phyloP scores from a whole-genome alignment of 2,797 vertebrate genomes.

The Peromyscus aztecus region DNA sequence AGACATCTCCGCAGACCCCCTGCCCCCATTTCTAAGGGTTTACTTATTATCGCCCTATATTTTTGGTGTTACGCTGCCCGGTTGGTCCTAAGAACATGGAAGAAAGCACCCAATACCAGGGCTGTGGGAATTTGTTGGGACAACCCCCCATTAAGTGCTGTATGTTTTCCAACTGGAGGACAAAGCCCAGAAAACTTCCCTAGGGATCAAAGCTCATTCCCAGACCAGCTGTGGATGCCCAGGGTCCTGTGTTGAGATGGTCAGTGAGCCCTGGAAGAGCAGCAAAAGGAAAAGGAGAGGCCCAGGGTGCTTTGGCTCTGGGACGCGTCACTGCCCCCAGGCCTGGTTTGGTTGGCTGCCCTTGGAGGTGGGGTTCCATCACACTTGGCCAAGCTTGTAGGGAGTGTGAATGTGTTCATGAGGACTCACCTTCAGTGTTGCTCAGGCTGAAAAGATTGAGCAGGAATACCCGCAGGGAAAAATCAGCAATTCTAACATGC shows the following conservation, averaged over 20 bases:
- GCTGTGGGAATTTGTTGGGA: not conserved
- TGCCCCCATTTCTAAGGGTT: not conserved
- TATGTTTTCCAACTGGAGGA: constrained; percentile 5
- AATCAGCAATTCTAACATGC: not conserved
- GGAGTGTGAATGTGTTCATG: not conserved
- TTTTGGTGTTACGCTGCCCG: not conserved
- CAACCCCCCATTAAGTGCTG: not conserved
- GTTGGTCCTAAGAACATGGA: not conserved
- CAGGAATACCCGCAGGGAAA: not conserved
- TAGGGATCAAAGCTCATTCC: not conserved
- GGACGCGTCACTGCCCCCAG: not conserved
- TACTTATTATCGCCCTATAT: not conserved
- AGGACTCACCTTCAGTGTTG: not conserved
- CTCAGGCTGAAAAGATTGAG: not conserved
- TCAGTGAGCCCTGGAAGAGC: not conserved
- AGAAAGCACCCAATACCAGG: not conserved
- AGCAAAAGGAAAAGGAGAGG: not conserved
- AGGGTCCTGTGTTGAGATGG: not conserved
- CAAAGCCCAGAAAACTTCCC: not conserved
- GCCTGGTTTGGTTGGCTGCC: not conserved
- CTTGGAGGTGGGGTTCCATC: not conserved
- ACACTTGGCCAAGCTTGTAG: not conserved
- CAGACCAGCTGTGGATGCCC: not conserved
- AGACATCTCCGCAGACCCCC: not conserved
- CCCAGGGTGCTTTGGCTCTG: not conserved